Evolutionary conservation across 1,140 invertebrate species (phyloP).

Genomic region (Mamestra configurata): DNA sequence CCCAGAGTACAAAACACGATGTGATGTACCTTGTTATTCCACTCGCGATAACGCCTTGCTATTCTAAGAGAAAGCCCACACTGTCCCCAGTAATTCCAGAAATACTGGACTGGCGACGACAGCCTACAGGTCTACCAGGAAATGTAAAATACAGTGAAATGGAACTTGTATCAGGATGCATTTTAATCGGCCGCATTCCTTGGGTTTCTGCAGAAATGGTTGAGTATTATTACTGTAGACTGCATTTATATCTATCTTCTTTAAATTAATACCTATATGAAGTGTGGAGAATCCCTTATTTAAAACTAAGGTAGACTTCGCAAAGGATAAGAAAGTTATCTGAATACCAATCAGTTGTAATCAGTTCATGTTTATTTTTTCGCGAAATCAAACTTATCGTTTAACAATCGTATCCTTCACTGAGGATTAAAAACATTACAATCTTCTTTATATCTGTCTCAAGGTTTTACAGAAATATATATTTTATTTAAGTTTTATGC

Average conservation of each 20-base stretch:
- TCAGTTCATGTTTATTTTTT: conserved; percentile 9
- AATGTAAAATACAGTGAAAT: conserved; percentile 26
- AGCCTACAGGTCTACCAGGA: conserved; percentile 1
- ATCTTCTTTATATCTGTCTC: conserved; percentile 10
- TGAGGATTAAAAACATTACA: conserved; percentile 18
- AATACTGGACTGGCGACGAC: not conserved
- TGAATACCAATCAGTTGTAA: conserved; percentile 3
- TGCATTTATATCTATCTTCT: not conserved
- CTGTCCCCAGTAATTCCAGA: conserved; percentile 5
- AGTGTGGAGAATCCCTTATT: not conserved
- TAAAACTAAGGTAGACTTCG: not conserved
- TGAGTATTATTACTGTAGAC: not conserved
- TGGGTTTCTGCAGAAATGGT: conserved; percentile 24
- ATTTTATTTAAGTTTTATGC: conserved; percentile 18
- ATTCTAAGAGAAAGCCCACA: conserved; percentile 30
- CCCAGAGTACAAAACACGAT: not conserved
- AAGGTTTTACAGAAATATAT: conserved; percentile 30
- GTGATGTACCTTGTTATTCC: conserved; percentile 17
- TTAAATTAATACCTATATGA: not conserved
- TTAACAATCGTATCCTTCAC: conserved; percentile 4
- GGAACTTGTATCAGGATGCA: conserved; percentile 37
- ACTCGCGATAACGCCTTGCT: conserved; percentile 19
- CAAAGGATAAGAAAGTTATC: not conserved
- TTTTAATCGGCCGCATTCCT: conserved; percentile 38
- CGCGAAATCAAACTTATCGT: conserved; percentile 8